phyloP scores from a whole-genome alignment of 1,140 invertebrate genomes.

The Oppia nitens region DNA sequence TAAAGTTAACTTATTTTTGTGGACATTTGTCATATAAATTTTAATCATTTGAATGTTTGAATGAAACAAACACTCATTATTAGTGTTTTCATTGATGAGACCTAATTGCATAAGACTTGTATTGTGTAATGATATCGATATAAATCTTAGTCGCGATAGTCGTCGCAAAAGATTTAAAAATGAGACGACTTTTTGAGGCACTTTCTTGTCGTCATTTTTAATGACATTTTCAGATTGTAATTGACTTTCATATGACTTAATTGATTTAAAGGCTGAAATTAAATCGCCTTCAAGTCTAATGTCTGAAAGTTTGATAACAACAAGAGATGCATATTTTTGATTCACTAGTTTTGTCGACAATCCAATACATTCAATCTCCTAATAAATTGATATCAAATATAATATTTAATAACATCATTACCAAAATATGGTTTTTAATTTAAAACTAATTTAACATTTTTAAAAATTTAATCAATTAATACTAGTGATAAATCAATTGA shows the following conservation, averaged over 20 bases:
- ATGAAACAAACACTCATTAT: conserved; percentile 53
- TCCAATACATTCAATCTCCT: conserved; percentile 15
- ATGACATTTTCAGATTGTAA: neutral
- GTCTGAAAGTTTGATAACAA: conserved; percentile 16
- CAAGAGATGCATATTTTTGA: conserved; percentile 14
- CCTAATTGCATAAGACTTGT: conserved; percentile 52
- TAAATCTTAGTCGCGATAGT: neutral
- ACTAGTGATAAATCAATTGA: neutral
- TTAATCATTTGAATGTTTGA: conserved; percentile 53
- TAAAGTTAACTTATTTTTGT: conserved; percentile 44
- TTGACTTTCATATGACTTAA: neutral
- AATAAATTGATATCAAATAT: neutral
- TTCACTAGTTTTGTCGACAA: conserved; percentile 15
- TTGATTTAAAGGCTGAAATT: conserved; percentile 14
- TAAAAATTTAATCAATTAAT: conserved; percentile 8
- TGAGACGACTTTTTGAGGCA: neutral
- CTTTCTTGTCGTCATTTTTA: conserved; percentile 7
- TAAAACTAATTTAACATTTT: conserved; percentile 15
- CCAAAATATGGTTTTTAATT: neutral
- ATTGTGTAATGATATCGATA: conserved; percentile 43
- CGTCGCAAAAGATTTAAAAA: neutral
- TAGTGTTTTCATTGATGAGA: conserved; percentile 22
- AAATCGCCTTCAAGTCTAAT: conserved; percentile 20
- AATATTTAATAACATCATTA: neutral
- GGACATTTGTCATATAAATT: conserved; percentile 53